Evolutionary conservation across 1,140 invertebrate species (phyloP).

Genomic region (Tetramorium simillimum): DNA sequence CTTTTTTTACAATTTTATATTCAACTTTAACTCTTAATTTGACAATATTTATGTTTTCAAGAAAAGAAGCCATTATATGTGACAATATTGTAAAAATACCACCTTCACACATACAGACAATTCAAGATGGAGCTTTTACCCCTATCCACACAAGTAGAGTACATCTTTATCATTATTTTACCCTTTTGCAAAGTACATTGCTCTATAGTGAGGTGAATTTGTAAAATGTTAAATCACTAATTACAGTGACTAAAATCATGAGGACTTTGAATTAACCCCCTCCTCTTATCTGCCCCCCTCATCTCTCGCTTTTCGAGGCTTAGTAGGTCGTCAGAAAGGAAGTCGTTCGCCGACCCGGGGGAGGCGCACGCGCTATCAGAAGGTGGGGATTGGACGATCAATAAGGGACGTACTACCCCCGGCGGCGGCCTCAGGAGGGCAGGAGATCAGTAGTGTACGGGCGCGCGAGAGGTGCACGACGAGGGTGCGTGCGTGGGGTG

Average conservation of each 20-base stretch:
- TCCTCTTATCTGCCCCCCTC: background rate
- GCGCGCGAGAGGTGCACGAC: constrained; percentile 71
- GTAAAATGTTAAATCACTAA: background rate
- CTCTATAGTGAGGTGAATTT: background rate
- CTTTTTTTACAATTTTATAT: background rate
- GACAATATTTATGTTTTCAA: background rate
- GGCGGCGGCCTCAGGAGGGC: constrained; percentile 72
- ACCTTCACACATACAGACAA: background rate
- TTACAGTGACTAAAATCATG: background rate
- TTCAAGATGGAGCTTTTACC: constrained; percentile 9
- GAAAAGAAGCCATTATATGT: background rate
- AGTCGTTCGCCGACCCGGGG: constrained; percentile 47
- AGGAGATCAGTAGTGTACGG: constrained; percentile 80
- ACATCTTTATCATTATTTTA: background rate
- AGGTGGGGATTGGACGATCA: constrained; percentile 71
- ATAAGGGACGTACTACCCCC: constrained; percentile 76
- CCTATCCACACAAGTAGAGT: background rate
- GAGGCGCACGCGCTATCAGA: constrained; percentile 75
- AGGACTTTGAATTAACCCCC: background rate
- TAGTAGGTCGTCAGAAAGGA: constrained; percentile 51
- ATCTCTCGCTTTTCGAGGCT: constrained; percentile 9
- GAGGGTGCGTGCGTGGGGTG: constrained; percentile 71
- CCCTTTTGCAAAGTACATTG: background rate
- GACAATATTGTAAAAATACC: background rate
- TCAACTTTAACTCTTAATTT: background rate